These are phyloP conservation scores for Operophtera brumata DNA, from an alignment of 2,888 invertebrate species.

Conservation along the genomic window DNA sequence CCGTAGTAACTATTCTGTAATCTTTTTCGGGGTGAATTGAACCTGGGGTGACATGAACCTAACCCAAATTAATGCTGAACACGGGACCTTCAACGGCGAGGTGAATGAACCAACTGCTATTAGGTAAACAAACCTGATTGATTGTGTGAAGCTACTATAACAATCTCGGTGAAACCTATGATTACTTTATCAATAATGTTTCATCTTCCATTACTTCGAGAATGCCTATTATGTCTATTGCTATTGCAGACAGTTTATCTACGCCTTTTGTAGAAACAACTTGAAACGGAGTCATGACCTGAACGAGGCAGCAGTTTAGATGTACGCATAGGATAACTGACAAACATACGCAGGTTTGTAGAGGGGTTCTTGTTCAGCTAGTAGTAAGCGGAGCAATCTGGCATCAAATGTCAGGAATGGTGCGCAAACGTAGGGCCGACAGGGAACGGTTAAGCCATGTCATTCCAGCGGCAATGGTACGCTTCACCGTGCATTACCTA, in stretches of 20 bases:
- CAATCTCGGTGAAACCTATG: slow-evolving; percentile 46
- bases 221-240: slow-evolving; percentile 35
- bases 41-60: too few species aligned
- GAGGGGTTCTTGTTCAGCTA: slow-evolving; percentile 45
- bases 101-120: slow-evolving; percentile 64
- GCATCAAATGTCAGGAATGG: slow-evolving; percentile 70
- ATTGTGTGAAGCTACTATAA: slow-evolving; percentile 52
- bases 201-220: slow-evolving; percentile 39
- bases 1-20: too few species aligned
- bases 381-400: slow-evolving; percentile 70
- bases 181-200: slow-evolving; percentile 45
- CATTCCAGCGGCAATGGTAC: slow-evolving; percentile 47
- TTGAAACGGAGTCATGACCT: slow-evolving; percentile 51
- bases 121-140: slow-evolving; percentile 58
- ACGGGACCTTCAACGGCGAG: slow-evolving; percentile 65
- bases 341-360: slow-evolving; percentile 52
- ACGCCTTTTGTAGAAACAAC: slow-evolving; percentile 49
- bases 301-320: slow-evolving; percentile 55
- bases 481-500: slow-evolving; percentile 47
- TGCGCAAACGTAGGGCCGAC: slow-evolving; percentile 51
- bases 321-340: slow-evolving; percentile 60
- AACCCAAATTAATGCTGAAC: slow-evolving; percentile 59
- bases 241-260: slow-evolving; percentile 35
- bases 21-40: too few species aligned
- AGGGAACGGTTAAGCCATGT: slow-evolving; percentile 49